phyloP scores from a whole-genome alignment of 2,113 vertebrate genomes.

The Callaeas wilsoni region DNA sequence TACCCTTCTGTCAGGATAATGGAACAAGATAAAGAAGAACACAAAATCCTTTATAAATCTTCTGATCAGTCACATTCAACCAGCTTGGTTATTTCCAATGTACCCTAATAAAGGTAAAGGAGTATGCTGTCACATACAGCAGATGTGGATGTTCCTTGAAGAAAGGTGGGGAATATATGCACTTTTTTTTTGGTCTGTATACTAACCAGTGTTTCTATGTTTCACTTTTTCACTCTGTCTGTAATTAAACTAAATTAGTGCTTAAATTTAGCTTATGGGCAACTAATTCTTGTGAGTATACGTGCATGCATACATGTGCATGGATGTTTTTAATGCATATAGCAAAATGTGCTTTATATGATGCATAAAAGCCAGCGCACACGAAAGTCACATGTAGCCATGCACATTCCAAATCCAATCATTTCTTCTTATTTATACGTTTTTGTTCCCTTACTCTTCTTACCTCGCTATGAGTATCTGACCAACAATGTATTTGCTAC shows the following conservation, averaged over 20 bases:
- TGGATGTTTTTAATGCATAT: background rate
- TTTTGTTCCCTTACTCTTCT: background rate
- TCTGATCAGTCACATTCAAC: background rate
- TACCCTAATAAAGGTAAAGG: background rate
- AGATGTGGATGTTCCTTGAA: background rate
- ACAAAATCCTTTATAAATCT: background rate
- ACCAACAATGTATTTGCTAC: background rate
- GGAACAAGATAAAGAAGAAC: background rate
- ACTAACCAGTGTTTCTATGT: background rate
- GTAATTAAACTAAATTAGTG: background rate
- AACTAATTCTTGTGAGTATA: background rate
- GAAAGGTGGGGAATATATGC: background rate
- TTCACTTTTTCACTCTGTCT: background rate
- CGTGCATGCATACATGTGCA: background rate
- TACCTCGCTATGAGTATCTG: background rate
- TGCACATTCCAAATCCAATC: background rate
- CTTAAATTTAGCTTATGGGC: background rate
- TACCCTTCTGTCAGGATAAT: background rate
- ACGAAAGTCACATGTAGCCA: background rate
- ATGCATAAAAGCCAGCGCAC: background rate
- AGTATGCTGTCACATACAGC: background rate
- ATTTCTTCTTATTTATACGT: background rate
- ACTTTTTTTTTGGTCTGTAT: background rate
- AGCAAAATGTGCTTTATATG: accelerated
- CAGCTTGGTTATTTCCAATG: background rate